Evolutionary conservation across 2,797 vertebrate genomes (phyloP), one percentile per base, ranked within the genome.

Genomic region (Bradypodion pumilum): DNA sequence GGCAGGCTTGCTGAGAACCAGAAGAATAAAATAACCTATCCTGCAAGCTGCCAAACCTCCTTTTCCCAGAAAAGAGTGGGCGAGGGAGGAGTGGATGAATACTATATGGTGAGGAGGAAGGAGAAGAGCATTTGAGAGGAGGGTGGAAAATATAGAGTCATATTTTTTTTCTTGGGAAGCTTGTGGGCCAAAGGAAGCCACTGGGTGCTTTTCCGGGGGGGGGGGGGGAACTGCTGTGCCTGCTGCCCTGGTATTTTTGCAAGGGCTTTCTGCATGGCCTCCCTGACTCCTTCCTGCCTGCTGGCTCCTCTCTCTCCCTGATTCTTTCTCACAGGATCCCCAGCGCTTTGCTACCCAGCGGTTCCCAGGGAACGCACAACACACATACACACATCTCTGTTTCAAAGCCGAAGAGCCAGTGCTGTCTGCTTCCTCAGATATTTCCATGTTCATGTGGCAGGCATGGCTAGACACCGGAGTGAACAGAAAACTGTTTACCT

Each of bases 71-170:
- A 85, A 72, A 83, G 81, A 87, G 83, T 84, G 74, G 82, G 80
- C 78, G 86, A 89, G 90, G 90, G 92, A 80, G 79, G 73, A 78
- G 85, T 86, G 1, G 88, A 94, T 95, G 94, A 95, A 93, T 94
- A 92, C 95, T 95, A 94, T 95, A 95, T 95, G 74, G 89, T 81
- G 89, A 86, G 79, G 56, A 60, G 32, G 32, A 93, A 91, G 92
- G 93, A 91, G 90, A 88, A 19, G 52, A 56, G 52, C 52, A 15
- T 56, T 56, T 56, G 15, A 23, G 52, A 56, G 13, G 52, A 56
- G 13, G 49, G 49, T 49, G 49, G 15, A 49, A 49, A 49, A 8
- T 13, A 35, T 35, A n/a, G 49, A 49, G 13, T 49, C 46, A 49
- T 56, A 4, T 56, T 4, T 56, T 16, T 21, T 2, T 16, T 16